Conservation (phyloP, 2,113 vertebrate genomes). For the Brachypteracias leptosomus region DNA sequence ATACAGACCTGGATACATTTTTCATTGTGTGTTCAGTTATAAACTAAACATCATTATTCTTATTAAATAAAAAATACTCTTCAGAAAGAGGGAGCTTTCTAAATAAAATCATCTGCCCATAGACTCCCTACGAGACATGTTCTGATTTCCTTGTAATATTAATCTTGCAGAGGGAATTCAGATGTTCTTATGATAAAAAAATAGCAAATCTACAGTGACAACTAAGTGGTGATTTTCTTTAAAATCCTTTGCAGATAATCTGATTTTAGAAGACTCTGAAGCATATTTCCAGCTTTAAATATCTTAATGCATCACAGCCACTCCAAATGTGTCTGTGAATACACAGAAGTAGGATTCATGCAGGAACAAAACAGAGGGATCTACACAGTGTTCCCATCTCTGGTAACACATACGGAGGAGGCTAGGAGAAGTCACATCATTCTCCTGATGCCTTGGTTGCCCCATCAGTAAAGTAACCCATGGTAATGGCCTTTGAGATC, state of each 20-base stretch:
- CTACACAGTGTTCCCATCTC: background rate
- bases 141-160: background rate
- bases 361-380: background rate
- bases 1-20: background rate
- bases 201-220: constrained; percentile 4
- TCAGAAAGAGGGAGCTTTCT: background rate
- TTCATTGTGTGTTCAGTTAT: background rate
- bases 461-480: background rate
- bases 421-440: background rate
- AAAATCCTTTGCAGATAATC: background rate
- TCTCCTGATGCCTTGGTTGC: background rate
- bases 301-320: background rate
- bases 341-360: background rate
- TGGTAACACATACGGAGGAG: background rate
- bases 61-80: background rate
- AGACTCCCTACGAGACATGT: background rate
- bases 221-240: background rate
- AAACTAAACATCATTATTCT: background rate
- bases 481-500: background rate
- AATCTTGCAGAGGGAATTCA: constrained; percentile 26
- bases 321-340: background rate
- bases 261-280: constrained; percentile 2
- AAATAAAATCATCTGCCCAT: background rate
- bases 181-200: background rate
- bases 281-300: background rate